These are phyloP conservation scores for Caloenas nicobarica DNA, from an alignment of 2,113 vertebrate species.

Conservation along the genomic window DNA sequence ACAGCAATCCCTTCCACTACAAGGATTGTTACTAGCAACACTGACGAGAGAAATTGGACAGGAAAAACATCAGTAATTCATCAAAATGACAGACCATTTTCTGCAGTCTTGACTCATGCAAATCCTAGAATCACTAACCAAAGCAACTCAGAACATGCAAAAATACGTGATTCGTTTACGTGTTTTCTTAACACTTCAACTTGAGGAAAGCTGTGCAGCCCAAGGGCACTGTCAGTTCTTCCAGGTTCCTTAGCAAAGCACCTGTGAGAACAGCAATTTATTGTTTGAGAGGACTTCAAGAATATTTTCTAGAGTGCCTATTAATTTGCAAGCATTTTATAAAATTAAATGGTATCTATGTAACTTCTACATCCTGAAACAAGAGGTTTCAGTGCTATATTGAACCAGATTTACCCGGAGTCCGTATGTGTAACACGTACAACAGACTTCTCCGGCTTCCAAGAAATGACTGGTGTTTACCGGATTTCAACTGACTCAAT, in stretches of 20 bases:
- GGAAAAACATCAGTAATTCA: constrained; percentile 41
- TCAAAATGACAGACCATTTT: background rate
- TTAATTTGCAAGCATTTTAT: background rate
- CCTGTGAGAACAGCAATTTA: background rate
- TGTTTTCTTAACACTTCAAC: background rate
- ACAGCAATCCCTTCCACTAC: constrained; percentile 92
- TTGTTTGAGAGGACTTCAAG: background rate
- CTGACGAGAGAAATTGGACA: constrained; percentile 76
- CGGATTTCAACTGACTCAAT: background rate
- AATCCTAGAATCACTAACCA: background rate
- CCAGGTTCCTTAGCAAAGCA: background rate
- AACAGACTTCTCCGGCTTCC: background rate
- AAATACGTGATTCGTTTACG: background rate
- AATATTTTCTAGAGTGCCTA: background rate
- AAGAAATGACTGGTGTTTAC: background rate
- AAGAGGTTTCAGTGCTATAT: background rate
- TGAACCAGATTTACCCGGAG: background rate
- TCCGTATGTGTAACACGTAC: background rate
- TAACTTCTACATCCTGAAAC: background rate
- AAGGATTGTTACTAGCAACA: constrained; percentile 90
- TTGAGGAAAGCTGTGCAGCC: background rate
- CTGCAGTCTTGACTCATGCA: background rate
- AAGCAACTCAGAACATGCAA: background rate
- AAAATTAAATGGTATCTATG: background rate
- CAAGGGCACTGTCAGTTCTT: background rate